phyloP scores from a whole-genome alignment of 2,888 invertebrate species.

The Sisyra terminalis region DNA sequence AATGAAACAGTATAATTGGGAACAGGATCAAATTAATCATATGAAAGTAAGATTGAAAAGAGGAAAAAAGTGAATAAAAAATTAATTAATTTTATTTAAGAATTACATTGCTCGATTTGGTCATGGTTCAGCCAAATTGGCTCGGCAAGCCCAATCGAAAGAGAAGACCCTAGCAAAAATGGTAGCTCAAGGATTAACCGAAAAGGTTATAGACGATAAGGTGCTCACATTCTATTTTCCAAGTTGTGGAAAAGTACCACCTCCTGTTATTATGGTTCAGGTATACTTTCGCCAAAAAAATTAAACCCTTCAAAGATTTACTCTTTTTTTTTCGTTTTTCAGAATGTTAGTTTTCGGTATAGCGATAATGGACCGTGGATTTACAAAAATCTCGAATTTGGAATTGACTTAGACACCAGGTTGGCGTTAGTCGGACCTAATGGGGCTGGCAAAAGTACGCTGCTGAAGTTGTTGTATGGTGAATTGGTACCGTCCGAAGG shows the following conservation, averaged over 20 bases:
- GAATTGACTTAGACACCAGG: slow-evolving; percentile 92
- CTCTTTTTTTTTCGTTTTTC: not conserved
- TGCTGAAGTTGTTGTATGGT: slow-evolving; percentile 87
- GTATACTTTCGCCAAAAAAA: too few relatives aligned
- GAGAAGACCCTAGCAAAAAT: slow-evolving; percentile 99
- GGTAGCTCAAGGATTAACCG: slow-evolving; percentile 95
- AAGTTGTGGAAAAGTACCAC: slow-evolving; percentile 88
- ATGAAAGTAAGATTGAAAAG: slow-evolving; percentile 95
- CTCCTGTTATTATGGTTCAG: slow-evolving; percentile 99
- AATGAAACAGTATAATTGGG: slow-evolving; percentile 98
- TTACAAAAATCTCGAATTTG: slow-evolving; percentile 95
- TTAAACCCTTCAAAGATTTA: too few relatives aligned
- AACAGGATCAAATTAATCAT: slow-evolving; percentile 96
- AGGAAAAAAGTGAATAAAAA: too few relatives aligned
- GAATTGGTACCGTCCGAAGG: slow-evolving; percentile 89
- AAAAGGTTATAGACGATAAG: slow-evolving; percentile 84
- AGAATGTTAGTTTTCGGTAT: slow-evolving; percentile 89
- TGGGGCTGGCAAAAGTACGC: slow-evolving; percentile 96
- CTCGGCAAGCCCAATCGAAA: slow-evolving; percentile 97
- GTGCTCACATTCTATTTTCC: slow-evolving; percentile 89
- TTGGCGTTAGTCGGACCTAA: slow-evolving; percentile 95
- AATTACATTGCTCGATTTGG: slow-evolving; percentile 98
- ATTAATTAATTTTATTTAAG: slow-evolving; percentile 24
- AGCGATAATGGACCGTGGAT: slow-evolving; percentile 74
- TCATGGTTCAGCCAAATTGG: slow-evolving; percentile 97